Conservation (phyloP, 2,113 vertebrate species). For the Lichenostomus cassidix region DNA sequence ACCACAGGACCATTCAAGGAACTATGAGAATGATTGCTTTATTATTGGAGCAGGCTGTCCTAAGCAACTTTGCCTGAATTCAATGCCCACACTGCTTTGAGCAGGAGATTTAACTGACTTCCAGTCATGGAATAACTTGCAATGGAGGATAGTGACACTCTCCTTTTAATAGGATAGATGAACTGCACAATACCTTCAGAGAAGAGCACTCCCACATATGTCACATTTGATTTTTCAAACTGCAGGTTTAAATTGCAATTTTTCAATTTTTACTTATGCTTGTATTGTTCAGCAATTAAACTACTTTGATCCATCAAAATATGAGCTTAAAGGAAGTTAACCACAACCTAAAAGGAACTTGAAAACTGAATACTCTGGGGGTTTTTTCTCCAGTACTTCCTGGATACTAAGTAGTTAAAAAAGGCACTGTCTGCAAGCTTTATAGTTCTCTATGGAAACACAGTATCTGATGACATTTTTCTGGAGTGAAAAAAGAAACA, state of each 20-base stretch:
- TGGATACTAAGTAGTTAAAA: background rate
- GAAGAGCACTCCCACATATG: background rate
- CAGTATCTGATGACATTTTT: slow-evolving; percentile 18
- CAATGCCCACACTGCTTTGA: background rate
- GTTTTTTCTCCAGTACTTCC: background rate
- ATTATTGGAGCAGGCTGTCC: background rate
- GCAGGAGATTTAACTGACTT: background rate
- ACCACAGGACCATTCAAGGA: background rate
- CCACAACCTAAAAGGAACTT: background rate
- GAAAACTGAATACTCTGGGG: background rate
- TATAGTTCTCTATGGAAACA: background rate
- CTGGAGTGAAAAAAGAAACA: background rate
- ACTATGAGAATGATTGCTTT: background rate
- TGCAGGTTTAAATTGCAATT: background rate
- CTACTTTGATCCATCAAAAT: background rate
- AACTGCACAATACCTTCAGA: background rate
- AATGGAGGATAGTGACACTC: background rate
- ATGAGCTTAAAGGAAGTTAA: background rate
- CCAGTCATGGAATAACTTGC: background rate
- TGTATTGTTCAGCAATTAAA: background rate
- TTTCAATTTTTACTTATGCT: background rate
- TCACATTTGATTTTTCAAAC: background rate
- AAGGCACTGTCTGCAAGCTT: background rate
- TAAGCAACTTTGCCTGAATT: background rate
- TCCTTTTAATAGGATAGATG: background rate